A percentile compares a stretch with the other conserved stretches of the same genome.
These are phyloP conservation scores for Eclectus roratus DNA, from an alignment of 2,113 vertebrate species.

Conservation along the genomic window DNA sequence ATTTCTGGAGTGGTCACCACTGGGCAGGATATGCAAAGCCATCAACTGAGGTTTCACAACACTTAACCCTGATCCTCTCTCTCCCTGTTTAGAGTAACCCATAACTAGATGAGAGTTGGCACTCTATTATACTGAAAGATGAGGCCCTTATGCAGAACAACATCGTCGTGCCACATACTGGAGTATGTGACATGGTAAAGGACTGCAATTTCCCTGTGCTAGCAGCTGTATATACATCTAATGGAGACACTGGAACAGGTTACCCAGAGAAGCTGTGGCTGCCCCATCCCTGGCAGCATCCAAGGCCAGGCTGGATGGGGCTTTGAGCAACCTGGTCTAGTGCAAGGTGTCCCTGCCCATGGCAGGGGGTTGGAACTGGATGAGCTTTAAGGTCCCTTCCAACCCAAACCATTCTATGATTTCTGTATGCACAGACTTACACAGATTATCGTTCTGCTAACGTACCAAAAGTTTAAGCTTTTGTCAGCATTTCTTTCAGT, in stretches of 20 bases:
- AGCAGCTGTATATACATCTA: not conserved
- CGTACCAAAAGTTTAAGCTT: not conserved
- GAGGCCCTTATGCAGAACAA: not conserved
- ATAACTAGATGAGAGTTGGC: not conserved
- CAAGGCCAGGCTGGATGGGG: not conserved
- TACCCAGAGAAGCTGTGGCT: not conserved
- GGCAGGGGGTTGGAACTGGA: not conserved
- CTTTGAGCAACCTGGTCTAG: not conserved
- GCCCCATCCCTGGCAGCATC: not conserved
- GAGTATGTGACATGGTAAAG: fast-evolving
- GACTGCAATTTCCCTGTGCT: not conserved
- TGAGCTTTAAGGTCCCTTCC: not conserved
- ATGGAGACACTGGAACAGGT: not conserved
- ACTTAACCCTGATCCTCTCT: not conserved
- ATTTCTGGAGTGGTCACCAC: not conserved
- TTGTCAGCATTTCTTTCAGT: not conserved
- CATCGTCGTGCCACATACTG: no score
- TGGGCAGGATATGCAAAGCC: not conserved
- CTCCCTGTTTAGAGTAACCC: not conserved
- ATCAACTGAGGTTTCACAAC: not conserved
- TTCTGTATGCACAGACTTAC: not conserved
- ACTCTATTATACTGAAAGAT: not conserved
- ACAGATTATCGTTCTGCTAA: not conserved
- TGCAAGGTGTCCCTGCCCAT: not conserved
- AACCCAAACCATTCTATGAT: not conserved